phyloP scores from a whole-genome alignment of 2,113 vertebrate genomes.

The Phocoena sinus region DNA sequence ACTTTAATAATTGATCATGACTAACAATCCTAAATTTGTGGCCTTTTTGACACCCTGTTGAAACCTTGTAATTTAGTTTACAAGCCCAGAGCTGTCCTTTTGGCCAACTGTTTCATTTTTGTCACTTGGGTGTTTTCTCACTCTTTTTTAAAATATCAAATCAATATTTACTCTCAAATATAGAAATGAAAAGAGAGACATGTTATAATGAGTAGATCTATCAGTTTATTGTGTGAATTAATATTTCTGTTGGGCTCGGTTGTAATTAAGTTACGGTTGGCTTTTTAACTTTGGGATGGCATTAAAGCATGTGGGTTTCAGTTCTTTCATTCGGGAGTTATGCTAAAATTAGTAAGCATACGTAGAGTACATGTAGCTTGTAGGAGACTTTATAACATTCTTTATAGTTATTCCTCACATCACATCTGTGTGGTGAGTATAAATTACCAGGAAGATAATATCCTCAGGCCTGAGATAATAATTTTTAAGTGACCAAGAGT shows the following conservation, averaged over 20 bases:
- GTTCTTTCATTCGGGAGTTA: not conserved
- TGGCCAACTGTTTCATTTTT: not conserved
- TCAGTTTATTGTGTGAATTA: not conserved
- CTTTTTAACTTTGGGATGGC: not conserved
- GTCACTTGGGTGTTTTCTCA: not conserved
- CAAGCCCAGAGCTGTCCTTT: not conserved
- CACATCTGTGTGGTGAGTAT: not conserved
- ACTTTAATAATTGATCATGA: not conserved
- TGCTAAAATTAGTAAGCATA: not conserved
- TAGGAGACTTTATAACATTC: not conserved
- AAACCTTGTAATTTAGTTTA: not conserved
- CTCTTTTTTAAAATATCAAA: not conserved
- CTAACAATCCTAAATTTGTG: not conserved
- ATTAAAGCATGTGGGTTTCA: not conserved
- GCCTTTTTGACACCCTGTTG: not conserved
- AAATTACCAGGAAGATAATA: not conserved
- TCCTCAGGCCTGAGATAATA: not conserved
- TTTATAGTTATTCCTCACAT: not conserved
- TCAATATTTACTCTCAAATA: not conserved
- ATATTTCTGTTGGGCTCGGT: not conserved
- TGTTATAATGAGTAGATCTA: not conserved
- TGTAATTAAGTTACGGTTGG: not conserved
- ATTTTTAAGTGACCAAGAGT: not conserved
- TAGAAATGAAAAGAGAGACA: not conserved
- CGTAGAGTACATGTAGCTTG: not conserved